phyloP scores from a whole-genome alignment of 2,888 invertebrate species.

The Osmoderma eremita region DNA sequence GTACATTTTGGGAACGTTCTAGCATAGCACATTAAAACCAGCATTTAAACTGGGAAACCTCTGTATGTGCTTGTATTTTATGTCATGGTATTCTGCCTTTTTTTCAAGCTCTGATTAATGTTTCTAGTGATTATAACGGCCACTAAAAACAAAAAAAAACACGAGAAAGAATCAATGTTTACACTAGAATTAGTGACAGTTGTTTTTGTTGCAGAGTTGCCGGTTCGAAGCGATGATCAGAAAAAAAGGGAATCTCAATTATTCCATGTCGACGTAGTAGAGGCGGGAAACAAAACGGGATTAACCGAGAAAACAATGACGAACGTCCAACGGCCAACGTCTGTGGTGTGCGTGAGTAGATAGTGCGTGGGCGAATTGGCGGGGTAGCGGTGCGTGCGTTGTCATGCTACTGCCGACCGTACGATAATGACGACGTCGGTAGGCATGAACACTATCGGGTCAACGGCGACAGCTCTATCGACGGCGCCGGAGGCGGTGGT shows the following conservation, averaged over 20 bases:
- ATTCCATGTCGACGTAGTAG: slow-evolving; percentile 27
- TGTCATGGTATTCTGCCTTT: too few relatives aligned
- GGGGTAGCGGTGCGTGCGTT: slow-evolving; percentile 45
- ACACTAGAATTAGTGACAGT: slow-evolving; percentile 13
- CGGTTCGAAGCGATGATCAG: slow-evolving; percentile 27
- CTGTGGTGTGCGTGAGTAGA: slow-evolving; percentile 45
- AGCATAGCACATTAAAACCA: too few relatives aligned
- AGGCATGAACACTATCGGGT: slow-evolving; percentile 53
- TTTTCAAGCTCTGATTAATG: neutral
- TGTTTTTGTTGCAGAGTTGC: slow-evolving; percentile 27
- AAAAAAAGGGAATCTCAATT: slow-evolving; percentile 33
- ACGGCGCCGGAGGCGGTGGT: slow-evolving; percentile 45
- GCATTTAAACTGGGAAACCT: too few relatives aligned
- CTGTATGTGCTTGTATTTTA: too few relatives aligned
- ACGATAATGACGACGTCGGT: slow-evolving; percentile 51
- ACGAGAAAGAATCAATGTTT: slow-evolving; percentile 29
- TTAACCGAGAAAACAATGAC: slow-evolving; percentile 50
- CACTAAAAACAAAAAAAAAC: slow-evolving; percentile 1
- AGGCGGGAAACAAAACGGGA: slow-evolving; percentile 30
- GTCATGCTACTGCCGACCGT: slow-evolving; percentile 49
- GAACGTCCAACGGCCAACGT: slow-evolving; percentile 44
- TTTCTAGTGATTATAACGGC: neutral
- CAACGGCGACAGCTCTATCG: slow-evolving; percentile 48
- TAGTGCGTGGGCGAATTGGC: slow-evolving; percentile 47
- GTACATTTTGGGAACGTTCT: too few relatives aligned